Conservation (phyloP, 1,140 invertebrate genomes). For the Chelonus insularis region DNA sequence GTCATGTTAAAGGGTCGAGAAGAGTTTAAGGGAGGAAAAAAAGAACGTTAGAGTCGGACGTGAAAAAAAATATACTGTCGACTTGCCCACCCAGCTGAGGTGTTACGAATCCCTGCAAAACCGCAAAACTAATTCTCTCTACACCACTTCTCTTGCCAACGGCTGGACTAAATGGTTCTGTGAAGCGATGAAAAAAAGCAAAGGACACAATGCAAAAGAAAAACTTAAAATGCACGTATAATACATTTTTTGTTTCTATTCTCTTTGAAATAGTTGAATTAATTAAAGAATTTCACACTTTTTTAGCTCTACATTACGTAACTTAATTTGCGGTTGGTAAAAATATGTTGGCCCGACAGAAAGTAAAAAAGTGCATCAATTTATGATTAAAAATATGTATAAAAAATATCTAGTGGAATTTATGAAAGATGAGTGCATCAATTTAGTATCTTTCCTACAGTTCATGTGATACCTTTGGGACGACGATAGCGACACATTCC, state of each 20-base stretch:
- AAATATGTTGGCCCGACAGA: too few species aligned
- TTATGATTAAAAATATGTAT: too few species aligned
- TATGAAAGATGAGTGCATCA: too few species aligned
- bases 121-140: constrained; percentile 29
- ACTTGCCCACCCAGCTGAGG: neutral
- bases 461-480: constrained; percentile 24
- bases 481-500: constrained; percentile 33
- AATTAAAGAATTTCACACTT: too few species aligned
- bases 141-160: constrained; percentile 16
- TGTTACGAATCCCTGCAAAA: constrained; percentile 24
- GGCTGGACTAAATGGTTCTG: constrained; percentile 17
- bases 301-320: too few species aligned
- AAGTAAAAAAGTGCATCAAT: too few species aligned
- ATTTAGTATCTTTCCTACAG: neutral
- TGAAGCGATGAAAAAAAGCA: neutral
- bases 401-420: too few species aligned
- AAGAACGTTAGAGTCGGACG: neutral
- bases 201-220: too few species aligned
- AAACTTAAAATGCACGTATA: neutral
- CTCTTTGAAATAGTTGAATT: too few species aligned
- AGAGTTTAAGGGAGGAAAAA: constrained; percentile 5
- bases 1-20: neutral
- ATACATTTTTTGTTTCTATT: too few species aligned
- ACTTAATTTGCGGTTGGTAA: too few species aligned
- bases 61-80: constrained; percentile 1